A percentile compares a stretch with the other conserved stretches of the same genome.
Conservation (phyloP, 2,888 invertebrate species). For the Lithophane semibrunnea region DNA sequence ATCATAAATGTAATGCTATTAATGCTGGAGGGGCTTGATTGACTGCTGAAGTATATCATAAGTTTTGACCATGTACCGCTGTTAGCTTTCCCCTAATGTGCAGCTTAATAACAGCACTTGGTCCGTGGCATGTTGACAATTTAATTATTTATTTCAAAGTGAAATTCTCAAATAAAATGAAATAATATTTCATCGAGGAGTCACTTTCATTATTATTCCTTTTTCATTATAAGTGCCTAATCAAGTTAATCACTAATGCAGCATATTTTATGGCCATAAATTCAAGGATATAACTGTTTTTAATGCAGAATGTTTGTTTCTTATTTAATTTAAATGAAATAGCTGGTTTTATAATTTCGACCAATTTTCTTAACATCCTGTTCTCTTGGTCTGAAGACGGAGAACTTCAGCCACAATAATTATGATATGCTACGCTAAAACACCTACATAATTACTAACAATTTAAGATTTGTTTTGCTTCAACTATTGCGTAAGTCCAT, state of each 20-base stretch:
- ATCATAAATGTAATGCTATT: constrained; percentile 52
- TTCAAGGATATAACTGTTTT: constrained; percentile 24
- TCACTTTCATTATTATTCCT: background rate
- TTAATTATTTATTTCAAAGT: constrained; percentile 7
- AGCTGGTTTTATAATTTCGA: background rate
- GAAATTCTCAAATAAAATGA: background rate
- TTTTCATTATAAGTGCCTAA: constrained; percentile 1
- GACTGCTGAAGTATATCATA: constrained; percentile 54
- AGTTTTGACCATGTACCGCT: constrained; percentile 47
- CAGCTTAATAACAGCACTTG: constrained; percentile 3
- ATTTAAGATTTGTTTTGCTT: constrained; percentile 58
- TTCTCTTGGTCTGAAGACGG: constrained; percentile 7
- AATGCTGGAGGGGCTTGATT: constrained; percentile 48
- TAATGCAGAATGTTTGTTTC: constrained; percentile 31
- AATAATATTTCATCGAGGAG: background rate
- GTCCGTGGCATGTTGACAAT: background rate
- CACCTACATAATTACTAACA: constrained; percentile 40
- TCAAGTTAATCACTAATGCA: background rate
- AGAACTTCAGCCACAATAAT: constrained; percentile 13
- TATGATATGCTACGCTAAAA: constrained; percentile 15
- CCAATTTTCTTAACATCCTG: constrained; percentile 28
- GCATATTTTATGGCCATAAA: constrained; percentile 6
- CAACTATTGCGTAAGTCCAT: constrained; percentile 48
- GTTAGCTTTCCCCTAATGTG: constrained; percentile 39
- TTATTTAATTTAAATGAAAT: constrained; percentile 24